Evolutionary conservation across 2,888 invertebrate genomes (phyloP), one percentile per base, ranked within the genome.

Genomic region (Ceraclea dissimilis): DNA sequence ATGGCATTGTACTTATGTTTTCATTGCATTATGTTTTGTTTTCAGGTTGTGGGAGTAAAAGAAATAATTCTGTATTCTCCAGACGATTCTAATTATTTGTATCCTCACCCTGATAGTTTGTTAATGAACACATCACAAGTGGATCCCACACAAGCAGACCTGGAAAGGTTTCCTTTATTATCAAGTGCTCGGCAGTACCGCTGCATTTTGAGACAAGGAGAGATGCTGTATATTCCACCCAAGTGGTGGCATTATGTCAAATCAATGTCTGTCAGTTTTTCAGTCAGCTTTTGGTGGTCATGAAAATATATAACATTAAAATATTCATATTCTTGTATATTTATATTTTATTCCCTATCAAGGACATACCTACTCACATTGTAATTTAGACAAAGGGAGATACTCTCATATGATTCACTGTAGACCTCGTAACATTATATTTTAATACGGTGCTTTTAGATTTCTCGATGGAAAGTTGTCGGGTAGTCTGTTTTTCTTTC

Each of bases 191-290:
- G 75, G 63, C 80, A 83, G 64, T 80, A 76, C 63, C 84, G 86
- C 68, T 84, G 90, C 68, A 72, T 85, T 8, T 72, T 98, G 26
- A 79, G 82, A 63, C 82, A 88, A 1, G 96, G 97, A 1, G 92
- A 97, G 66, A 88, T 94, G 78, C 71, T 99, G 52, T 99, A 88
- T 68, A 93, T 99, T 64, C 99, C 99, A 13, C 87, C 90, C 2
- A 88, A 87, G 68, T 95, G 93, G 89, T 99, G 98, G 97, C 99
- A 99, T 76, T 94, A 90, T 75, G 91, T 99, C 4, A 84, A 87
- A 62, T 88, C 96, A 1, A 74, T 95, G 46, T 85, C 87, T 34
- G 81, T 88, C 43, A 96, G 96, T 70, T 95, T 97, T 71, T 97
- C 97, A 16, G 89, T 98, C 1, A 97, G 95, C 71, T 98, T 96